These are phyloP conservation scores for Acanthosoma haemorrhoidale DNA, from an alignment of 2,888 invertebrate species.

Conservation along the genomic window DNA sequence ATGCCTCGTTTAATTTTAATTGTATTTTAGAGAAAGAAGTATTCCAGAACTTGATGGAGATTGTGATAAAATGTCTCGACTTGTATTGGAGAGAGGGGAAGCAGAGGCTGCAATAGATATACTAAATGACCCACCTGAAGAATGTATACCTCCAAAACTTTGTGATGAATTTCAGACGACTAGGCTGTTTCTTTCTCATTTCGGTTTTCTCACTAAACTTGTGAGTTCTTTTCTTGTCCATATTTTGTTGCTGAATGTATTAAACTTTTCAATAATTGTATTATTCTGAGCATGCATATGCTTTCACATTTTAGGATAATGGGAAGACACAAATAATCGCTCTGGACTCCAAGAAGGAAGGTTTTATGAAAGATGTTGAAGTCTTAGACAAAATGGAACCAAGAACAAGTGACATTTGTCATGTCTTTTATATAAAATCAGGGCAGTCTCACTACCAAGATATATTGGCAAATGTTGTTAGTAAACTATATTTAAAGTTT, in stretches of 20 bases:
- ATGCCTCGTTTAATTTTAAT: neutral
- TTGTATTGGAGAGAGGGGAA: conserved; percentile 44
- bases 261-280: neutral
- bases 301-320: conserved; percentile 40
- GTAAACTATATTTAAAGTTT: no score
- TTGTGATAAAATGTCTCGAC: conserved; percentile 47
- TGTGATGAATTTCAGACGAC: conserved; percentile 94
- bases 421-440: conserved; percentile 87
- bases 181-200: conserved; percentile 88
- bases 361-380: conserved; percentile 74
- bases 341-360: conserved; percentile 62
- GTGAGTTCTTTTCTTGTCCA: conserved; percentile 42
- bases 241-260: neutral
- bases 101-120: conserved; percentile 43
- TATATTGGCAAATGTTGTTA: conserved; percentile 72
- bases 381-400: conserved; percentile 79
- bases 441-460: conserved; percentile 73
- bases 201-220: conserved; percentile 75
- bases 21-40: conserved; percentile 67
- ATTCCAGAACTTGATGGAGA: conserved; percentile 77
- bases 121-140: conserved; percentile 44
- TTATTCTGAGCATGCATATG: neutral
- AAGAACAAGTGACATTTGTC: conserved; percentile 84
- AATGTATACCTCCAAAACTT: conserved; percentile 72
- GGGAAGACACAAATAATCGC: conserved; percentile 58